Conservation (phyloP, 2,888 invertebrate species). For the Microchrysa polita region DNA sequence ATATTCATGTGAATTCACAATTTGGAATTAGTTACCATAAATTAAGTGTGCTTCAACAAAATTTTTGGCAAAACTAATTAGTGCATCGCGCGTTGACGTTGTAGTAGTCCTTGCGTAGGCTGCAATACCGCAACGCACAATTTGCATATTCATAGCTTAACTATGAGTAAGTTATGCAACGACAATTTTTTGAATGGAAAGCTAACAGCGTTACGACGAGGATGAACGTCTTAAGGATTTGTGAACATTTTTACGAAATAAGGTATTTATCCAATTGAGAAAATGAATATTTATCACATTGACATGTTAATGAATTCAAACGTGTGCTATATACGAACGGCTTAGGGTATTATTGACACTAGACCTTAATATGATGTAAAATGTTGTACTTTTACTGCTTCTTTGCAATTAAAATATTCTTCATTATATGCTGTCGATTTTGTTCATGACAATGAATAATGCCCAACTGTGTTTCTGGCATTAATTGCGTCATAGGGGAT, state of each 20-base stretch:
- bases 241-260: not conserved
- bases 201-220: not conserved
- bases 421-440: too few species aligned
- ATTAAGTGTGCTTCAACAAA: not conserved
- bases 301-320: not conserved
- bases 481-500: too few species aligned
- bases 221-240: constrained; percentile 4
- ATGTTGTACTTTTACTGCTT: not conserved
- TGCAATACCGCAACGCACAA: not conserved
- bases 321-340: not conserved
- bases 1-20: not conserved
- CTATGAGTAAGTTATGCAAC: not conserved
- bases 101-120: too few species aligned
- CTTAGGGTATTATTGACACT: constrained; percentile 3
- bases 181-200: not conserved
- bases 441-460: too few species aligned
- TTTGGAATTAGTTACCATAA: constrained; percentile 1
- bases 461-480: too few species aligned
- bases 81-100: too few species aligned
- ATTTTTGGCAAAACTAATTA: not conserved
- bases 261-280: not conserved
- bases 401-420: not conserved
- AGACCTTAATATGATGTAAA: not conserved
- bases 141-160: not conserved
- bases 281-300: too few species aligned